Evolutionary conservation across 1,140 invertebrate genomes (phyloP).

Genomic region (Formica exsecta): DNA sequence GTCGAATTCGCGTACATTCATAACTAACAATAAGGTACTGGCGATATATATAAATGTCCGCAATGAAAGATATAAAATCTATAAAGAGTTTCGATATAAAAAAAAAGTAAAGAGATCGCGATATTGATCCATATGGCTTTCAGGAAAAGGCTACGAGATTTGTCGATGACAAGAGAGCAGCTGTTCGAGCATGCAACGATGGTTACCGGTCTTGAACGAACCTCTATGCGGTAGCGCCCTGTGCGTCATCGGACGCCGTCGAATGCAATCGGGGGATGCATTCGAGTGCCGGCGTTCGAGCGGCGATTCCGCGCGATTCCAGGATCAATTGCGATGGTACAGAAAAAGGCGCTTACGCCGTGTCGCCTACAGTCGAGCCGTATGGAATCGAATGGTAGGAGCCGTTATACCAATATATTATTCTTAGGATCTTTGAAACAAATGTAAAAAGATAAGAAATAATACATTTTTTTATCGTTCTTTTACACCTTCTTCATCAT

Average conservation of each 20-base stretch:
- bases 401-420: background rate
- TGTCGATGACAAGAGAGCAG: conserved; percentile 18
- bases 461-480: background rate
- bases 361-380: conserved; percentile 53
- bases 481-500: too few relatives aligned
- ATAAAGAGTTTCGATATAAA: background rate
- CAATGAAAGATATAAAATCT: background rate
- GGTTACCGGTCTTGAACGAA: conserved; percentile 78
- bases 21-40: too few relatives aligned
- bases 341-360: conserved; percentile 57
- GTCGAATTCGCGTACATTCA: conserved; percentile 15
- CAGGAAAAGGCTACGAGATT: background rate
- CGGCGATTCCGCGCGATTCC: conserved; percentile 69
- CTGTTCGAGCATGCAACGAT: conserved; percentile 74
- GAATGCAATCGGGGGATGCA: conserved; percentile 70
- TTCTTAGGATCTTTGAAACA: background rate
- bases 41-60: conserved; percentile 31
- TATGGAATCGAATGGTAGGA: conserved; percentile 73
- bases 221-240: conserved; percentile 74
- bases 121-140: background rate
- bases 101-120: background rate
- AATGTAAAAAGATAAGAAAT: background rate
- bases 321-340: conserved; percentile 59
- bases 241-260: conserved; percentile 49
- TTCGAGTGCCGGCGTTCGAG: conserved; percentile 61